These are phyloP conservation scores for Magallana angulata DNA, from an alignment of 1,140 invertebrate genomes.

Conservation along the genomic window DNA sequence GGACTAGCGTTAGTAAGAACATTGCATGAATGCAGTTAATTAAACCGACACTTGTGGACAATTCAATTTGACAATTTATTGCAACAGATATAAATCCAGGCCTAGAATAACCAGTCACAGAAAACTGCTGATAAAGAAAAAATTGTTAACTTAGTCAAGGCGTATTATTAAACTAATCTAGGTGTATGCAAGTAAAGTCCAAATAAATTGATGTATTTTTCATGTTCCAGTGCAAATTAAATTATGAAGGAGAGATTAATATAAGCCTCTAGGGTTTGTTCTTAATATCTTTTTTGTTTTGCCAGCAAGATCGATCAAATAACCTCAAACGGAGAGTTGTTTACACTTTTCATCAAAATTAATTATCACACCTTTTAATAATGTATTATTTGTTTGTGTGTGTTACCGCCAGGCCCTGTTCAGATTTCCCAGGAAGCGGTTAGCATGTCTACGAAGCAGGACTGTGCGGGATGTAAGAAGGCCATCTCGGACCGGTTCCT, in stretches of 20 bases:
- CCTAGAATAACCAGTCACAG: too few relatives aligned
- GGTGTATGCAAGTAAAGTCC: conserved; percentile 3
- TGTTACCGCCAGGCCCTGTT: conserved; percentile 69
- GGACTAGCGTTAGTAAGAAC: too few relatives aligned
- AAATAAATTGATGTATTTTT: conserved; percentile 28
- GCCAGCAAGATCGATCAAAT: background rate
- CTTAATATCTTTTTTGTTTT: background rate
- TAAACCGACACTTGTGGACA: too few relatives aligned
- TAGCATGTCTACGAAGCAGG: conserved; percentile 65
- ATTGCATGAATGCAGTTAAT: too few relatives aligned
- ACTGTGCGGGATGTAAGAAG: conserved; percentile 81
- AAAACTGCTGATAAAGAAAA: too few relatives aligned
- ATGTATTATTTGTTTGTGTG: background rate
- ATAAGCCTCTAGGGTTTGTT: conserved; percentile 21
- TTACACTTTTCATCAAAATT: conserved; percentile 24
- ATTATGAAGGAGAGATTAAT: conserved; percentile 27
- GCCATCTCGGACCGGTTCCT: conserved; percentile 80
- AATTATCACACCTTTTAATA: background rate
- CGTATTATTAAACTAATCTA: background rate
- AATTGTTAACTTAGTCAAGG: too few relatives aligned
- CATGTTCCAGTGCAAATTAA: conserved; percentile 21
- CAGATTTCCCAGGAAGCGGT: conserved; percentile 72
- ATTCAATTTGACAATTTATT: too few relatives aligned
- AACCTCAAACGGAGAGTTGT: conserved; percentile 10
- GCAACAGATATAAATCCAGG: too few relatives aligned